Conservation (phyloP, 2,888 invertebrate genomes). For the Drosophila greeni region DNA sequence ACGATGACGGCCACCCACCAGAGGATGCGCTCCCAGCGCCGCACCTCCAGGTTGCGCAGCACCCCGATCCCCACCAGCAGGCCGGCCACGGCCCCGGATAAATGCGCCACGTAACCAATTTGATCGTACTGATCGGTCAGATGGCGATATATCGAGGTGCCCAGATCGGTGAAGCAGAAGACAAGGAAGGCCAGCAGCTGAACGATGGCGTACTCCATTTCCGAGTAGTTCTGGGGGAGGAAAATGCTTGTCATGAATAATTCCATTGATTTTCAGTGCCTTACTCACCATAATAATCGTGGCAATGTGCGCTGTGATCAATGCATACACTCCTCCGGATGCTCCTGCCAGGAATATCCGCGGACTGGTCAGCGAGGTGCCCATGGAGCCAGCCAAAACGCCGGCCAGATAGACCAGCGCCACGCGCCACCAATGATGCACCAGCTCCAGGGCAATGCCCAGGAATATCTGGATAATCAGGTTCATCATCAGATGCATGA, state of each 20-base stretch:
- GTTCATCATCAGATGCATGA: constrained; percentile 93
- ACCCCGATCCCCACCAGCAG: constrained; percentile 89
- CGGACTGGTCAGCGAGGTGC: constrained; percentile 89
- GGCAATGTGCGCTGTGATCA: constrained; percentile 95
- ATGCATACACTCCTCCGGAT: constrained; percentile 95
- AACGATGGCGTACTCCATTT: constrained; percentile 95
- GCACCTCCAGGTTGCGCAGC: constrained; percentile 88
- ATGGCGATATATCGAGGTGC: constrained; percentile 94
- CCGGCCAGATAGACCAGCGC: constrained; percentile 90
- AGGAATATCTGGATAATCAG: constrained; percentile 93
- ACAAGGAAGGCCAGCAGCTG: constrained; percentile 90
- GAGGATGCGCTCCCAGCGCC: constrained; percentile 88
- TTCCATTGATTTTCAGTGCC: neutral
- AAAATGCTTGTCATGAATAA: neutral
- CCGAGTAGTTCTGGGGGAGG: constrained; percentile 92
- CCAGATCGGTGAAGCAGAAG: constrained; percentile 90
- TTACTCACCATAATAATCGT: constrained; percentile 87
- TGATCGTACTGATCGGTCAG: constrained; percentile 84
- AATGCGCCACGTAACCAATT: constrained; percentile 96
- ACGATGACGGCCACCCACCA: constrained; percentile 90
- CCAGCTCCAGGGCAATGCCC: constrained; percentile 96
- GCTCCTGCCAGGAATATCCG: constrained; percentile 92
- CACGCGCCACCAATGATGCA: constrained; percentile 97
- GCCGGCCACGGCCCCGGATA: constrained; percentile 94
- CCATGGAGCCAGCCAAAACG: constrained; percentile 90